These are phyloP conservation scores for Zygaena filipendulae DNA, from an alignment of 2,888 invertebrate genomes.

Conservation along the genomic window DNA sequence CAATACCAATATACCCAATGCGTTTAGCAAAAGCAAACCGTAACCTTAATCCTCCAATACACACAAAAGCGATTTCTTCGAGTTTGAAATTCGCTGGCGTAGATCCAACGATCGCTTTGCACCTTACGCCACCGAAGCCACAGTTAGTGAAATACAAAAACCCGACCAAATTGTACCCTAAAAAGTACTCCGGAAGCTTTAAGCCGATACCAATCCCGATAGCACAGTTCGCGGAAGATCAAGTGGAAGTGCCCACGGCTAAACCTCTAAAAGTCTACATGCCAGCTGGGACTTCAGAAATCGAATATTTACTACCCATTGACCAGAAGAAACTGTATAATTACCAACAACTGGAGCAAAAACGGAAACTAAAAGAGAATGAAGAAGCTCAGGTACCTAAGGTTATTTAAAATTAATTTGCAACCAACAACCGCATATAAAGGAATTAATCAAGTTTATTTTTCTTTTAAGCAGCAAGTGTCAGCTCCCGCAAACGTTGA, in stretches of 20 bases:
- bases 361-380: constrained; percentile 47
- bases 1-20: constrained; percentile 2
- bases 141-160: constrained; percentile 34
- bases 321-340: constrained; percentile 49
- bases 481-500: constrained; percentile 19
- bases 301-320: constrained; percentile 25
- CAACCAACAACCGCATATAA: constrained; percentile 3
- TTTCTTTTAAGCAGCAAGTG: constrained; percentile 25
- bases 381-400: constrained; percentile 19
- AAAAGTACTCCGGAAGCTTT: constrained; percentile 64
- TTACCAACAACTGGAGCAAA: constrained; percentile 60
- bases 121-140: constrained; percentile 36
- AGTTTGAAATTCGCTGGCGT: constrained; percentile 21
- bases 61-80: too few species aligned
- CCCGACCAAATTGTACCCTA: constrained; percentile 68
- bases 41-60: too few species aligned
- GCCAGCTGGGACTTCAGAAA: constrained; percentile 33
- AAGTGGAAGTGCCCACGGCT: constrained; percentile 47
- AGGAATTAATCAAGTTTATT: constrained; percentile 6
- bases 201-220: constrained; percentile 55
- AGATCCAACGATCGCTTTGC: constrained; percentile 35
- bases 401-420: constrained; percentile 11
- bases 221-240: constrained; percentile 33
- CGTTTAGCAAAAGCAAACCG: constrained; percentile 1
- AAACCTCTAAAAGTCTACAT: constrained; percentile 47